phyloP scores from a whole-genome alignment of 2,113 vertebrate genomes.

The Tychaedon coryphoeus region DNA sequence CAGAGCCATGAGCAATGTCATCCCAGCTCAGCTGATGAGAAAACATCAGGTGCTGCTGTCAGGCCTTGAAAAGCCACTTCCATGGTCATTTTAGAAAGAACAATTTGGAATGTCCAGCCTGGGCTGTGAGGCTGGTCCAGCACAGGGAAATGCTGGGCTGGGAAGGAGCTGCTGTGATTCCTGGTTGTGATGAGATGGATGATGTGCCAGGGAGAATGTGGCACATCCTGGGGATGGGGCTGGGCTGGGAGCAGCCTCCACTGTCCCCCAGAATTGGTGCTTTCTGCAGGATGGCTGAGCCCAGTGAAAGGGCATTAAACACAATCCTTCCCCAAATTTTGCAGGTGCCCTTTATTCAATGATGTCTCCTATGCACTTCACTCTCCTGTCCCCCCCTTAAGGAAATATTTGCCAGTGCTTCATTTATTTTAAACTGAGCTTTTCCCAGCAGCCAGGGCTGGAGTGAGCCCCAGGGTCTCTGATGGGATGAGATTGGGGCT shows the following conservation, averaged over 20 bases:
- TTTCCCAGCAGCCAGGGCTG: not conserved
- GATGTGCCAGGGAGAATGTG: not conserved
- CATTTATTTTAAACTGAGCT: not conserved
- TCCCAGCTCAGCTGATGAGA: constrained; percentile 23
- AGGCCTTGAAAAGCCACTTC: not conserved
- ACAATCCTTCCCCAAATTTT: not conserved
- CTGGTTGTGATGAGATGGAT: not conserved
- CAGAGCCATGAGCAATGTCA: constrained; percentile 53
- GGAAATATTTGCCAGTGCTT: not conserved
- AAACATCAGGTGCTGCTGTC: not conserved
- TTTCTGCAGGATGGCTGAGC: not conserved
- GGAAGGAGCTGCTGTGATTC: not conserved
- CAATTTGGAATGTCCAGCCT: not conserved
- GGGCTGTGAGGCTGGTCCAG: not conserved
- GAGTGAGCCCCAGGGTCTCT: not conserved
- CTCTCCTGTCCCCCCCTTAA: fast-evolving
- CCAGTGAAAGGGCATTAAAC: not conserved
- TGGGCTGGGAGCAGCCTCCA: not conserved
- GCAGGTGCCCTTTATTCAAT: not conserved
- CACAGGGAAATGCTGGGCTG: fast-evolving
- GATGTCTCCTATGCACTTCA: not conserved
- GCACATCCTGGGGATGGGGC: fast-evolving
- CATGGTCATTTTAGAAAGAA: not conserved
- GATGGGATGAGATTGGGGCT: not conserved
- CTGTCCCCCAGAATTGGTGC: not conserved